These are phyloP conservation scores for Anthopleura xanthogrammica DNA, from an alignment of 92 coral and sea anemone genomes.

Conservation along the genomic window DNA sequence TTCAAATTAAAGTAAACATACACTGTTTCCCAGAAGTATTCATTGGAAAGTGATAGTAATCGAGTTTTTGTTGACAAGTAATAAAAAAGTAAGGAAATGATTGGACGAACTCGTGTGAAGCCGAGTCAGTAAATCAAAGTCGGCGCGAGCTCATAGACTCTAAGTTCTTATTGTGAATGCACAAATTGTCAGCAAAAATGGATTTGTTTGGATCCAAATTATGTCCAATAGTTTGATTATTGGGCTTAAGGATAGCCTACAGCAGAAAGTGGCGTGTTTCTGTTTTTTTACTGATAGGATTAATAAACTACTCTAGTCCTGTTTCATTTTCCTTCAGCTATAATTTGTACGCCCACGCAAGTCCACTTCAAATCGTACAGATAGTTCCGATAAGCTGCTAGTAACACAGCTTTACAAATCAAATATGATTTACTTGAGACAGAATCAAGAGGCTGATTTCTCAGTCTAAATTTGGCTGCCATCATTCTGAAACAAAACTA, in stretches of 20 bases:
- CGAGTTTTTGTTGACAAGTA: conserved; percentile 18
- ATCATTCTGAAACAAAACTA: not conserved
- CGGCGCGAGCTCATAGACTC: not conserved
- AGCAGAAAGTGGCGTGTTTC: not conserved
- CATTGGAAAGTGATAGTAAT: conserved; percentile 12
- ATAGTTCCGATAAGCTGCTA: conserved; percentile 6
- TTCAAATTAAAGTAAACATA: conserved; percentile 22
- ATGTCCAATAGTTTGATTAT: not conserved
- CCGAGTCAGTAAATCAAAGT: not conserved
- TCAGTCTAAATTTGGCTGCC: not conserved
- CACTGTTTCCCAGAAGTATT: conserved; percentile 8
- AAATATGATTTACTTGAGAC: not conserved
- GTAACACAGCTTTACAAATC: conserved; percentile 2
- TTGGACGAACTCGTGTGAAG: conserved; percentile 14
- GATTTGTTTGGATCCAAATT: not conserved
- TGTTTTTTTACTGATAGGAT: not conserved
- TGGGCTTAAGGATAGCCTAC: not conserved
- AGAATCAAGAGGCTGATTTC: not conserved
- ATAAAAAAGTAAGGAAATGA: not conserved
- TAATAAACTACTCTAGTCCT: not conserved
- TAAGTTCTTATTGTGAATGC: not conserved
- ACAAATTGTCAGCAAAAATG: not conserved
- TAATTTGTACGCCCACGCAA: conserved; percentile 22
- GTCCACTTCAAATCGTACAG: conserved; percentile 18
- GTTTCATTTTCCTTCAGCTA: not conserved